Percentiles rank a stretch among this genome's conserved stretches.
phyloP scores from a whole-genome alignment of 1,140 invertebrate genomes.

The Scylla paramamosain region DNA sequence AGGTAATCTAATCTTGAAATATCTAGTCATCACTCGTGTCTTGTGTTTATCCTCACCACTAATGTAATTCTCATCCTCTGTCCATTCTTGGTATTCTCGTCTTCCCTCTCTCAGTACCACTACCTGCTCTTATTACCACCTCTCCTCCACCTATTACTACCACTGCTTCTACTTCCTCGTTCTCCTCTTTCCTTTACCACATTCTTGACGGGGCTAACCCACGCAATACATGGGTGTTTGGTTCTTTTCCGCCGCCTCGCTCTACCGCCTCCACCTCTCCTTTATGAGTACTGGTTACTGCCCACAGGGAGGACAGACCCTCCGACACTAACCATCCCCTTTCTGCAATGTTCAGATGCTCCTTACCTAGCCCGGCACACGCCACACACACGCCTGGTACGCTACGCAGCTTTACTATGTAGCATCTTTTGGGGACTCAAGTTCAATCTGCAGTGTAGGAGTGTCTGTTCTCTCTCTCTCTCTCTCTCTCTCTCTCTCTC shows the following conservation, averaged over 20 bases:
- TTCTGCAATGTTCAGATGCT: background rate
- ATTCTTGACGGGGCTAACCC: background rate
- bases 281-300: constrained; percentile 1
- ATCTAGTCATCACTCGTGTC: too few species aligned
- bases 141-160: background rate
- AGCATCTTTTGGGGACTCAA: background rate
- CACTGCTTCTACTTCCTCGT: background rate
- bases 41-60: too few species aligned
- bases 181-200: background rate
- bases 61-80: background rate
- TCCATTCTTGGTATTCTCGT: too few species aligned
- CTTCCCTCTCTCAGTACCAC: too few species aligned
- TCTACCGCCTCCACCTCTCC: background rate
- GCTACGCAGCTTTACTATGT: background rate
- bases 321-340: background rate
- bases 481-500: too few species aligned
- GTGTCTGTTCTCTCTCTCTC: too few species aligned
- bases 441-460: too few species aligned
- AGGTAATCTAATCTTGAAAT: too few species aligned
- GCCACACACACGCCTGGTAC: background rate
- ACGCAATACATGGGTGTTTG: background rate
- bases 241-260: background rate
- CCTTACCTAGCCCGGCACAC: background rate
- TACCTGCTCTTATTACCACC: background rate
- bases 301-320: background rate